A percentile compares a stretch with the other conserved stretches of the same genome.
phyloP scores from a whole-genome alignment of 1,140 invertebrate species.

The Stegodyphus dumicola region DNA sequence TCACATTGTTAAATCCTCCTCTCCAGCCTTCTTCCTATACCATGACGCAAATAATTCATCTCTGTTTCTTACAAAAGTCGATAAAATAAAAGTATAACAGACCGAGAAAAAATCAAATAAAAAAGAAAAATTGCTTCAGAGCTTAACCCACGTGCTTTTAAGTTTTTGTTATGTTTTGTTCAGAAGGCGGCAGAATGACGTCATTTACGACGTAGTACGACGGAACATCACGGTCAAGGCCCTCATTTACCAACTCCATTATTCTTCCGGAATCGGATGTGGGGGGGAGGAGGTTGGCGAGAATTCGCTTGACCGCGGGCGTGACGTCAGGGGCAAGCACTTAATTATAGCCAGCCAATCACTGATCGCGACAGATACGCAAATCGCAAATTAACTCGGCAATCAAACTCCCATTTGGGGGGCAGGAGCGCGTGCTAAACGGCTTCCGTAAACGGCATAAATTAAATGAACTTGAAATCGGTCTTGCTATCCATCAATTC shows the following conservation, averaged over 20 bases:
- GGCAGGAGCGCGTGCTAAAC: background rate
- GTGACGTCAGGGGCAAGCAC: background rate
- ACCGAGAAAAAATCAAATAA: background rate
- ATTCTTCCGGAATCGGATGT: background rate
- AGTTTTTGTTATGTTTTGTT: constrained; percentile 16
- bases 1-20: background rate
- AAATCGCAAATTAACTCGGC: constrained; percentile 1
- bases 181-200: background rate
- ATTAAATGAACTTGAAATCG: background rate
- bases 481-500: background rate
- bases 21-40: background rate
- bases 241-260: constrained; percentile 9
- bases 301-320: background rate
- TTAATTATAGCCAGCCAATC: background rate
- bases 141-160: constrained; percentile 3
- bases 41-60: background rate
- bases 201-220: background rate
- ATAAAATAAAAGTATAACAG: constrained; percentile 1
- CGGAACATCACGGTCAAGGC: constrained; percentile 6
- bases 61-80: background rate
- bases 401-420: constrained; percentile 4
- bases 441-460: background rate
- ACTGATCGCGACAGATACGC: background rate
- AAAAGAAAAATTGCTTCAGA: background rate
- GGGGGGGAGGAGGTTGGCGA: background rate